Conservation (phyloP, 2,797 vertebrate species). For the Margarornis squamiger region DNA sequence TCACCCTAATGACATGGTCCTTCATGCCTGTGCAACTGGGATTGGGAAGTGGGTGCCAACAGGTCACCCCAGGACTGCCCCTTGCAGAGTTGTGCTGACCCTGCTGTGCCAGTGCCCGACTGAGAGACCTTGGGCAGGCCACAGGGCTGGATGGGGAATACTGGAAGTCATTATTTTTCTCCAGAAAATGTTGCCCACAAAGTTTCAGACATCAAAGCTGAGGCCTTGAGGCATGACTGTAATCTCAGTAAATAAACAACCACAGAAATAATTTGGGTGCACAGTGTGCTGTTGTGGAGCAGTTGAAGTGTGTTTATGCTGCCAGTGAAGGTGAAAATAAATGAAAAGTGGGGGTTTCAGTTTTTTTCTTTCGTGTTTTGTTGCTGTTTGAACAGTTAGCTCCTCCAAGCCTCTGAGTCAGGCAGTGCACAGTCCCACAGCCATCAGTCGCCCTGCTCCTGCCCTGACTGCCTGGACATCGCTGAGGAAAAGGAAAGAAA, state of each 20-base stretch:
- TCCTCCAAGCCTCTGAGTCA: background rate
- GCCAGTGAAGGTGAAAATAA: constrained; percentile 7
- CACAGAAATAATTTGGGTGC: background rate
- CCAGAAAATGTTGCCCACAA: background rate
- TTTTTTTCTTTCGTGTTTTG: background rate
- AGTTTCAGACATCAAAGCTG: constrained; percentile 29
- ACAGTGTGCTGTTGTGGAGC: background rate
- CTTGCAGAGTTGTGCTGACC: background rate
- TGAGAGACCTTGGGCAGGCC: background rate
- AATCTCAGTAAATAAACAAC: constrained; percentile 45
- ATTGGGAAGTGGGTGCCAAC: background rate
- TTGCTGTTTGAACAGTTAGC: background rate
- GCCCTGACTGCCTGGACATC: accelerated
- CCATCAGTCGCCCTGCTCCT: background rate
- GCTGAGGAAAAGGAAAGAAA: background rate
- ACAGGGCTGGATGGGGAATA: background rate
- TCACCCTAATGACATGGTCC: background rate
- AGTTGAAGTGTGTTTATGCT: background rate
- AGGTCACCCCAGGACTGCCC: background rate
- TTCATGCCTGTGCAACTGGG: background rate
- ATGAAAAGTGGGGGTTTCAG: background rate
- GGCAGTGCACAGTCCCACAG: background rate
- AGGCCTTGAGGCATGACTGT: constrained; percentile 5
- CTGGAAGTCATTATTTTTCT: constrained; percentile 20
- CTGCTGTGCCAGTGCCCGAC: background rate